Evolutionary conservation across 2,888 invertebrate species (phyloP).

Genomic region (Epinotia ramella): DNA sequence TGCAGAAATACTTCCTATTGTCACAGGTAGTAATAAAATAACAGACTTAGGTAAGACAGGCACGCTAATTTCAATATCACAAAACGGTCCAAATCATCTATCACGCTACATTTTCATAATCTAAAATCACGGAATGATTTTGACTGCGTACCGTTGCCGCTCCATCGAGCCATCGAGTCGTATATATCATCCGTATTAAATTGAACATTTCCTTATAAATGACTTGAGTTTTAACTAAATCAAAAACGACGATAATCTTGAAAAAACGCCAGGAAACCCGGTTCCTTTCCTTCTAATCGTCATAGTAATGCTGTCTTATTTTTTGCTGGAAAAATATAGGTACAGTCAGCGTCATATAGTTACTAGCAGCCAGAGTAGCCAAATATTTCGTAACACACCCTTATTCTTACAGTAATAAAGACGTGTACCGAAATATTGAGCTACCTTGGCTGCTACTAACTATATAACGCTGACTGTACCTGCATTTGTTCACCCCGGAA

Average conservation of each 20-base stretch:
- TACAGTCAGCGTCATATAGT: no score
- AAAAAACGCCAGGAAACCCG: constrained; percentile 6
- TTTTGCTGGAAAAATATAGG: background rate
- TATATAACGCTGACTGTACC: no score
- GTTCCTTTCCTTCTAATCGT: background rate
- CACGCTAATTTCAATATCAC: background rate
- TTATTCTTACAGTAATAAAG: no score
- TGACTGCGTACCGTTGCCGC: constrained; percentile 36
- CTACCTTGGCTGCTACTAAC: no score
- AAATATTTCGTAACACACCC: no score
- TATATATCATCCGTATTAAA: constrained; percentile 42
- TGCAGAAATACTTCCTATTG: no score
- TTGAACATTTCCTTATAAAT: constrained; percentile 44
- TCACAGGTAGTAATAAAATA: background rate
- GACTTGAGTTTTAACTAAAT: constrained; percentile 37
- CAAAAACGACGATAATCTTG: constrained; percentile 38
- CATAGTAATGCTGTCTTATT: background rate
- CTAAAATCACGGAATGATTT: constrained; percentile 52
- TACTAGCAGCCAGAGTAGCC: no score
- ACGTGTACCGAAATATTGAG: no score
- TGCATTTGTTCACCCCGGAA: no score
- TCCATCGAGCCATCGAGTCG: constrained; percentile 10
- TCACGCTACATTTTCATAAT: constrained; percentile 26
- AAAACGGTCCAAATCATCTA: constrained; percentile 5
- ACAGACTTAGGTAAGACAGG: background rate